Conservation (phyloP, 1,140 invertebrate genomes). For the Penaeus chinensis region DNA sequence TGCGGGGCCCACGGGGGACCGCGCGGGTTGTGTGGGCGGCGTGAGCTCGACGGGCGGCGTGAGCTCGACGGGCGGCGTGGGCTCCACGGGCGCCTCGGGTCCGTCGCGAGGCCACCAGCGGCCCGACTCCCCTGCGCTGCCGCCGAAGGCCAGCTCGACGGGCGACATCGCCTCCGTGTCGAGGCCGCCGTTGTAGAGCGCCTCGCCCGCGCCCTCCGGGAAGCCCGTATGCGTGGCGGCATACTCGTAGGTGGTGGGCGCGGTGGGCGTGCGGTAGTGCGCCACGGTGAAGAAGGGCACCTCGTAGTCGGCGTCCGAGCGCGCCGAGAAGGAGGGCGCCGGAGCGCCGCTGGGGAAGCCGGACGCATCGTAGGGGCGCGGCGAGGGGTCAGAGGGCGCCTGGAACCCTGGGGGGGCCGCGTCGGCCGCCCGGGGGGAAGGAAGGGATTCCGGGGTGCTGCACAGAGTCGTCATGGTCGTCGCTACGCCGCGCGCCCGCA, state of each 20-base stretch:
- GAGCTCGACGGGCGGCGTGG: constrained; percentile 30
- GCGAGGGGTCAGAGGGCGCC: constrained; percentile 31
- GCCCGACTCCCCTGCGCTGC: constrained; percentile 48
- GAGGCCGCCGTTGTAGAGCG: constrained; percentile 53
- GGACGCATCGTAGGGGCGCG: constrained; percentile 36
- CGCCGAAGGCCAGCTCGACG: constrained; percentile 57
- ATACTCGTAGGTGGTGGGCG: constrained; percentile 62
- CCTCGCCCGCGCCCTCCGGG: constrained; percentile 57
- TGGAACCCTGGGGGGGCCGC: constrained; percentile 50
- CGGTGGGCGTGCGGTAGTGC: constrained; percentile 59
- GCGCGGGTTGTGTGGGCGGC: background rate
- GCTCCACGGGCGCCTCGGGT: constrained; percentile 40
- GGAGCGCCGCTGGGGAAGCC: constrained; percentile 43
- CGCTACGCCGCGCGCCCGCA: no score
- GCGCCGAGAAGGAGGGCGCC: constrained; percentile 20
- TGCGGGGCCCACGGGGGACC: constrained; percentile 35
- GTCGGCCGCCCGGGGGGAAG: constrained; percentile 52
- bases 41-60: constrained; percentile 42
- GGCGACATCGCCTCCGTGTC: constrained; percentile 51
- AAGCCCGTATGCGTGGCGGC: constrained; percentile 52
- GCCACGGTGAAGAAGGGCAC: constrained; percentile 62
- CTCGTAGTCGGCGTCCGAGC: constrained; percentile 54
- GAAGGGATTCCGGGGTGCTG: constrained; percentile 51
- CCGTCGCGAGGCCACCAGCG: constrained; percentile 53
- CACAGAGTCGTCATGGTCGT: constrained; percentile 48